Base-by-base conservation (phyloP, 2,797 vertebrate species). In the Paratrypauchen microcephalus region DNA sequence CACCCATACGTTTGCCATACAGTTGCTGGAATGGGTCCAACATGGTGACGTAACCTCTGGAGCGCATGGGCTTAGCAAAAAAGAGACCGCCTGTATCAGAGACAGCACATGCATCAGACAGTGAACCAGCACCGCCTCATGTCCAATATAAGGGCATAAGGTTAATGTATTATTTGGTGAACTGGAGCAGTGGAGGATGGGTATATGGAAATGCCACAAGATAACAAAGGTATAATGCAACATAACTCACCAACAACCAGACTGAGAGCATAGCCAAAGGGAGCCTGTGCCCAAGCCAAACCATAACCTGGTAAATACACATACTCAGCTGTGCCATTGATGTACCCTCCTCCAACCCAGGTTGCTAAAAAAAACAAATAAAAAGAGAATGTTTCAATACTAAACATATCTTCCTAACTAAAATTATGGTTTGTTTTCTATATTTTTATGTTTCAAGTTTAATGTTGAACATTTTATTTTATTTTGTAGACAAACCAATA, bases 281-380 rank as follows among this genome's bases (percentile, higher is more conserved):
- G 98, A 75, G 98, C 98, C 73, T 99, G 98, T 39, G 98, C 98
- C 97, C 97, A 99, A 16, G 96, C 98, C 72, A 99, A 83, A 19
- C 98, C 98, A 0, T 89, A 95, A 21, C 89, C 96, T 21, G 97
- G 96, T 24, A 98, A 93, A 85, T 98, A 99, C 12, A 99, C 97
- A 54, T 97, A 95, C 87, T 99, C 97, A 54, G 98, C 97, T 59
- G 98, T 99, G 41, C 98, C 98, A 0, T 99, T 99, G 83, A 99
- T 99, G 80, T 99, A 99, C 70, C 98, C 98, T 30, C 98, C 98
- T 84, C 98, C 98, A 50, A 99, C 98, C 98, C 98, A 99, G 0
- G 98, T 99, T 58, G 98, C 98, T 99, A 92, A 75, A 92, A 92
- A 30, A 15, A 45, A 64, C 7, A 36, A 60, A 19, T 36, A 36